Evolutionary conservation across 2,797 vertebrate species (phyloP).

Genomic region (Enteromius unitaeniatus): DNA sequence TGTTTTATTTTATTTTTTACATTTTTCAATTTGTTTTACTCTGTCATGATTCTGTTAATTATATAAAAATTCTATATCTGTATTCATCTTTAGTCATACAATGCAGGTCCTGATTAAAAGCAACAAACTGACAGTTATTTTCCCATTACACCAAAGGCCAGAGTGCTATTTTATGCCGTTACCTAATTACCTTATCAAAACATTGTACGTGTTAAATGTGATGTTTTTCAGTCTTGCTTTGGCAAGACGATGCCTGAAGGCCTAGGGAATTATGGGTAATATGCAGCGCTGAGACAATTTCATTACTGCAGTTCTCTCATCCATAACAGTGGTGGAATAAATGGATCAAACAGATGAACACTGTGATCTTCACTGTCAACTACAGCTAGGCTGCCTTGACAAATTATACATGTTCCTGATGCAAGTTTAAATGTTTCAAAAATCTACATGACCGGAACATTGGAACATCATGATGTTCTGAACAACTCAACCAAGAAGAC

Average conservation of each 20-base stretch:
- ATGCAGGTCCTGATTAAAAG: background rate
- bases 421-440: conserved; percentile 32
- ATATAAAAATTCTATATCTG: background rate
- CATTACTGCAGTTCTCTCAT: conserved; percentile 47
- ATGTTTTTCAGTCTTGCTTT: conserved; percentile 39
- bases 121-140: conserved; percentile 1
- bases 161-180: conserved; percentile 15
- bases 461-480: conserved; percentile 31
- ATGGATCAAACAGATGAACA: conserved; percentile 47
- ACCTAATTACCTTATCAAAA: conserved; percentile 42
- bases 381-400: conserved; percentile 25
- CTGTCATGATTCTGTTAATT: too few species aligned
- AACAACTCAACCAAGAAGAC: conserved; percentile 17
- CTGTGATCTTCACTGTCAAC: conserved; percentile 42
- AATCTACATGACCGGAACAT: conserved; percentile 22
- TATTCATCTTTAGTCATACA: background rate
- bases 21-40: background rate
- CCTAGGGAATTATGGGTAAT: conserved; percentile 40
- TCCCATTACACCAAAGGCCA: background rate
- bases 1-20: background rate
- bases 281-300: conserved; percentile 49
- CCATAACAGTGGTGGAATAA: conserved; percentile 50
- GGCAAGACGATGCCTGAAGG: conserved; percentile 35
- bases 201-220: conserved; percentile 29
- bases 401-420: conserved; percentile 44